These are phyloP conservation scores for Iphiclides podalirius DNA, from an alignment of 2,888 invertebrate genomes.

Conservation along the genomic window DNA sequence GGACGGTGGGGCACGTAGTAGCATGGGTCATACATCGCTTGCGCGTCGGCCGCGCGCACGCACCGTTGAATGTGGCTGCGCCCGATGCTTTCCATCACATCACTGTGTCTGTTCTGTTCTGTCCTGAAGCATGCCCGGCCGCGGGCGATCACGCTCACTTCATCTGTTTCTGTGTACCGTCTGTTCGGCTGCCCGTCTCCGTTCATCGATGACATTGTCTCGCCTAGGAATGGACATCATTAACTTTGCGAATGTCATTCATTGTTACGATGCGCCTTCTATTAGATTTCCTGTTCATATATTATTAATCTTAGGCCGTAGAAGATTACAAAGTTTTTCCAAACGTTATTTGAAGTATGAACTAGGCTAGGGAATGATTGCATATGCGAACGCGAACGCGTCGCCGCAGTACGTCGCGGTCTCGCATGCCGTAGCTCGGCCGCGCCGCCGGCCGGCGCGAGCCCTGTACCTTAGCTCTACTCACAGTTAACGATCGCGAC, in stretches of 20 bases:
- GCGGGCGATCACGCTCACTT: slow-evolving; percentile 77
- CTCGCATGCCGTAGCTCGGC: slow-evolving; percentile 37
- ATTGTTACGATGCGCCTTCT: slow-evolving; percentile 74
- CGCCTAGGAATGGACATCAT: slow-evolving; percentile 71
- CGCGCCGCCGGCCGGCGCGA: slow-evolving; percentile 37
- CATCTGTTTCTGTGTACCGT: slow-evolving; percentile 77
- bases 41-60: slow-evolving; percentile 77
- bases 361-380: slow-evolving; percentile 47
- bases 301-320: slow-evolving; percentile 60
- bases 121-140: slow-evolving; percentile 78
- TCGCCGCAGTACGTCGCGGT: slow-evolving; percentile 49
- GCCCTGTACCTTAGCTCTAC: slow-evolving; percentile 46
- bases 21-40: slow-evolving; percentile 79
- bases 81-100: slow-evolving; percentile 79
- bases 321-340: slow-evolving; percentile 45
- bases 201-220: slow-evolving; percentile 74
- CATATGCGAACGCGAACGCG: slow-evolving; percentile 34
- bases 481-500: slow-evolving; percentile 46
- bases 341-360: slow-evolving; percentile 43
- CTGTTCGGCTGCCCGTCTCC: slow-evolving; percentile 70
- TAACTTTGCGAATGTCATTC: slow-evolving; percentile 71
- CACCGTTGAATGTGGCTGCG: slow-evolving; percentile 79
- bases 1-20: slow-evolving; percentile 62
- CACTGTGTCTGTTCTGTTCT: slow-evolving; percentile 78
- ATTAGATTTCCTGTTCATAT: slow-evolving; percentile 74